Conservation (phyloP, 2,888 invertebrate genomes). For the Dicyrtoma fusca region DNA sequence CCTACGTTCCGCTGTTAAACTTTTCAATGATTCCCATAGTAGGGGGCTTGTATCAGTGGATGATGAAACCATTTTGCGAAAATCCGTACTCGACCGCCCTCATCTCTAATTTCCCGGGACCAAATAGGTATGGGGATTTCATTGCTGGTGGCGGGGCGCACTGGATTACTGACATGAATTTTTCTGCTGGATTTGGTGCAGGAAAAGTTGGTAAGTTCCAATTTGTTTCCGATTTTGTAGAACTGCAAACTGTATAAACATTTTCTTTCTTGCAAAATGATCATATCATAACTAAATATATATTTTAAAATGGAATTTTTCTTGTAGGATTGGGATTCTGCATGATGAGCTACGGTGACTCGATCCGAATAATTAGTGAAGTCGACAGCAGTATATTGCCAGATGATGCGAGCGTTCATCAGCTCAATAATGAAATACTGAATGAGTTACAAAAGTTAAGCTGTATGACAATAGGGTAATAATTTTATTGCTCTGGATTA, state of each 20-base stretch:
- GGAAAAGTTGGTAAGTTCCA: constrained; percentile 51
- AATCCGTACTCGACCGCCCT: constrained; percentile 24
- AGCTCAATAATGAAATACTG: constrained; percentile 42
- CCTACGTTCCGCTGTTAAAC: constrained; percentile 25
- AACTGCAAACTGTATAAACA: constrained; percentile 2
- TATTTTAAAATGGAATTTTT: no score
- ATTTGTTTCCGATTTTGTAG: no score
- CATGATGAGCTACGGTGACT: constrained; percentile 47
- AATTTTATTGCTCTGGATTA: no score
- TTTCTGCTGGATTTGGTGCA: constrained; percentile 43
- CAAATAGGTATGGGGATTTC: background rate
- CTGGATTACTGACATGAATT: constrained; percentile 45
- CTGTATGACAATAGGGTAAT: background rate
- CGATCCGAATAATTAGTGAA: constrained; percentile 45
- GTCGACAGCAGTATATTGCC: constrained; percentile 39
- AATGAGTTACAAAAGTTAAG: constrained; percentile 38
- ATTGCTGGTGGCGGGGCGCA: constrained; percentile 38
- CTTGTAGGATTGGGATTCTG: constrained; percentile 44
- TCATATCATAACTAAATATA: no score
- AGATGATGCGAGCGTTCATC: constrained; percentile 39
- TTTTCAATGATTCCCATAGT: constrained; percentile 24
- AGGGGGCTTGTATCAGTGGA: constrained; percentile 18
- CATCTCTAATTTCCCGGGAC: constrained; percentile 36
- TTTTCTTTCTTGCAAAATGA: constrained; percentile 4
- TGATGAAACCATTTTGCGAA: constrained; percentile 3